phyloP scores from a whole-genome alignment of 2,113 vertebrate species.

The Lagopus leucura region DNA sequence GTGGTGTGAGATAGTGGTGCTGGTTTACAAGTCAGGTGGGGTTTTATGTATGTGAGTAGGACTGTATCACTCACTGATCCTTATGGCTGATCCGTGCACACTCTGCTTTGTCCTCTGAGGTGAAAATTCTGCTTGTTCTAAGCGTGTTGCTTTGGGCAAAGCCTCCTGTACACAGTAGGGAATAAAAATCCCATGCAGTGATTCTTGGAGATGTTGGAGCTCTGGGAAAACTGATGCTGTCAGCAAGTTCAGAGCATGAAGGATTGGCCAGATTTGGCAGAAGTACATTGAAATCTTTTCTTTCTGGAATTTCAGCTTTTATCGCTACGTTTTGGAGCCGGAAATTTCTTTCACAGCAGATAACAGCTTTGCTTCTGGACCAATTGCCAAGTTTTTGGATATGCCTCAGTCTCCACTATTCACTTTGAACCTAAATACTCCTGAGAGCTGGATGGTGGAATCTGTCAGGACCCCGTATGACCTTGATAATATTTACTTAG shows the following conservation, averaged over 20 bases:
- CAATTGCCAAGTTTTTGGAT: conserved; percentile 94
- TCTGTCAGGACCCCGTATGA: conserved; percentile 94
- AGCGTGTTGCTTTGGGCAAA: not conserved
- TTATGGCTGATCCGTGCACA: not conserved
- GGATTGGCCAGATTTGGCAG: not conserved
- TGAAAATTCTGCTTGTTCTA: not conserved
- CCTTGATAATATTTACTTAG: conserved; percentile 96
- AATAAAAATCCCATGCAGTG: not conserved
- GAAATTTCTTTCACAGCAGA: conserved; percentile 89
- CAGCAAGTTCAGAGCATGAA: not conserved
- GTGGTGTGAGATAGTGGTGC: not conserved
- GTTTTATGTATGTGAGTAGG: not conserved
- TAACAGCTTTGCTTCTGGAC: conserved; percentile 86
- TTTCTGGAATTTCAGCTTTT: conserved; percentile 85
- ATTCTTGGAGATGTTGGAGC: not conserved
- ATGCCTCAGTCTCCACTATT: conserved; percentile 97
- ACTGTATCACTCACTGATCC: not conserved
- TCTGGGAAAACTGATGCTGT: not conserved
- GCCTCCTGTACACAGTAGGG: no score
- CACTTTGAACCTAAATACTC: conserved; percentile 94
- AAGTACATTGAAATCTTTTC: not conserved
- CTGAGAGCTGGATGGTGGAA: conserved; percentile 98
- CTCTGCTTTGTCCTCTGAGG: not conserved
- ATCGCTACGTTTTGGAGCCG: conserved; percentile 93
- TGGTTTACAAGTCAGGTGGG: not conserved